A percentile compares a stretch with the other conserved stretches of the same genome.
Evolutionary conservation across 2,797 vertebrate genomes (phyloP).

Genomic region (Macropodus opercularis): DNA sequence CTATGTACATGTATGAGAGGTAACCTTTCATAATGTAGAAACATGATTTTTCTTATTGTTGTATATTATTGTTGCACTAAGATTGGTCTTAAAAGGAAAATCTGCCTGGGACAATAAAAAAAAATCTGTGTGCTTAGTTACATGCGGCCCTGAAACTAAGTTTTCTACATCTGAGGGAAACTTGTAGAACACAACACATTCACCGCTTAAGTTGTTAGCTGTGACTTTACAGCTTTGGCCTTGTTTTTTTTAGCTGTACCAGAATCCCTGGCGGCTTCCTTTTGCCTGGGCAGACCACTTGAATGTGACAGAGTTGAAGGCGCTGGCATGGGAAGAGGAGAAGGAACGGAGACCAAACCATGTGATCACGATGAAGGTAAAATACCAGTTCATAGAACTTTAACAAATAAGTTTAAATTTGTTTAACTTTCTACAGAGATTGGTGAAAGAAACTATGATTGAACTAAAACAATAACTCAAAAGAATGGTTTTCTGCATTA

Average conservation of each 20-base stretch:
- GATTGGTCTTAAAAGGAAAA: not conserved
- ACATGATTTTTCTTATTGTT: not conserved
- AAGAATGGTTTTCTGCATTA: not conserved
- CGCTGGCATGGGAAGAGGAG: constrained; percentile 43
- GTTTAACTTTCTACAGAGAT: not conserved
- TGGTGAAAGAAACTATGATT: not conserved
- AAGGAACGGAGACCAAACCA: not conserved
- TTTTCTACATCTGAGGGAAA: no score
- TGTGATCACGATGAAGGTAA: constrained; percentile 54
- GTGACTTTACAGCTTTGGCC: not conserved
- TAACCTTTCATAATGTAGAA: not conserved
- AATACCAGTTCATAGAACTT: not conserved
- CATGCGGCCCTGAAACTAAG: no score
- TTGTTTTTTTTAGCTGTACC: constrained; percentile 46
- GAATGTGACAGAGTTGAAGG: not conserved
- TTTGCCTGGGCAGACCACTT: constrained; percentile 55
- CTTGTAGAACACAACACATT: no score
- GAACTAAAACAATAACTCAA: no score
- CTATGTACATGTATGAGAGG: not conserved
- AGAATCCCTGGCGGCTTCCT: constrained; percentile 64
- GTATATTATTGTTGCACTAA: not conserved
- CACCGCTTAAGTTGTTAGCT: no score
- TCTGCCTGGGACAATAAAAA: not conserved
- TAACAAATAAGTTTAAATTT: not conserved
- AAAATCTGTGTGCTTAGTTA: no score